These are phyloP conservation scores for Automeris io DNA, from an alignment of 2,888 invertebrate genomes.

Conservation along the genomic window DNA sequence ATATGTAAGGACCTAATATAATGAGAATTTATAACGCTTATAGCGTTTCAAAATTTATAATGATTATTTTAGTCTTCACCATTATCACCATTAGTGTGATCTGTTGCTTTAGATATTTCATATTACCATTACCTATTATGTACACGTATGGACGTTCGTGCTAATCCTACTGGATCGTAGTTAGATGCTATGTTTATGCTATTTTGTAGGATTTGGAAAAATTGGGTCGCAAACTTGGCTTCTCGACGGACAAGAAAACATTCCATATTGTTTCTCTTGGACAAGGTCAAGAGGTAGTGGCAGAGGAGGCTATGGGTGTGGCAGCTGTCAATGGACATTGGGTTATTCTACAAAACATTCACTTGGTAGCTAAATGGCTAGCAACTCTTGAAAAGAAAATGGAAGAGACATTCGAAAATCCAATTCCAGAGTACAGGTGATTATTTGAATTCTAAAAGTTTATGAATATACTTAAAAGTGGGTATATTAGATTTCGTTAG, in stretches of 20 bases:
- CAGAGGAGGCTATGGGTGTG: conserved; percentile 89
- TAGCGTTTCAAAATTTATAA: too few species aligned
- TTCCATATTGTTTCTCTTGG: conserved; percentile 96
- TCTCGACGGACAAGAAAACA: conserved; percentile 86
- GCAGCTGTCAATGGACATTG: conserved; percentile 89
- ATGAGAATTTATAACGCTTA: too few species aligned
- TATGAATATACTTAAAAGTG: neutral
- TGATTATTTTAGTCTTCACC: too few species aligned
- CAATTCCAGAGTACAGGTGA: conserved; percentile 78
- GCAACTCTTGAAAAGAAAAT: conserved; percentile 92
- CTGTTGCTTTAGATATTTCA: too few species aligned
- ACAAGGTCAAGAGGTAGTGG: conserved; percentile 95
- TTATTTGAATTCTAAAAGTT: neutral
- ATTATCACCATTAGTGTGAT: too few species aligned
- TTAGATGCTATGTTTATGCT: neutral
- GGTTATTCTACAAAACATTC: conserved; percentile 96
- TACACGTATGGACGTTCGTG: too few species aligned
- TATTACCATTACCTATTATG: too few species aligned
- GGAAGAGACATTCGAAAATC: conserved; percentile 85
- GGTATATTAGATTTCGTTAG: too few species aligned
- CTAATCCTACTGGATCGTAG: too few species aligned
- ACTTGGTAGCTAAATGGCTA: conserved; percentile 94
- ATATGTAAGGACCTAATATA: too few species aligned
- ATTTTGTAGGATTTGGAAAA: conserved; percentile 87
- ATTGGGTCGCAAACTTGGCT: conserved; percentile 88